These are phyloP conservation scores for Natrix natrix DNA, from an alignment of 2,797 vertebrate species.

Conservation along the genomic window DNA sequence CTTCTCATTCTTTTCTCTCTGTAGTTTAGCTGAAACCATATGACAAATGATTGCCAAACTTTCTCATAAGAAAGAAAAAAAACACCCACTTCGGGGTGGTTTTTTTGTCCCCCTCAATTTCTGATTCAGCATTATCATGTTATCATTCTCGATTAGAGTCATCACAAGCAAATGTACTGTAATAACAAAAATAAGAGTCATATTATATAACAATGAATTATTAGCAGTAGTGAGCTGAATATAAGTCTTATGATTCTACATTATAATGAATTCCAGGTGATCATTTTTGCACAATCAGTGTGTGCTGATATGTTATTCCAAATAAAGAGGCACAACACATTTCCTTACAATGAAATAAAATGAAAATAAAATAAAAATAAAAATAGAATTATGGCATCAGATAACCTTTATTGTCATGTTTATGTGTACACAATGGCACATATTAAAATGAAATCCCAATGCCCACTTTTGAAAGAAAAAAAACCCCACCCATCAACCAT, in stretches of 20 bases:
- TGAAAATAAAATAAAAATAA: background rate
- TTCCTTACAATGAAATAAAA: background rate
- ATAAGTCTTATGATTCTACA: background rate
- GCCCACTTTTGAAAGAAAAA: background rate
- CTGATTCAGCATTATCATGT: background rate
- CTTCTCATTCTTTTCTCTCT: background rate
- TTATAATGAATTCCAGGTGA: background rate
- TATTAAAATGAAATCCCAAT: background rate
- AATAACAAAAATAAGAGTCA: constrained; percentile 13
- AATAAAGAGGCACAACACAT: background rate
- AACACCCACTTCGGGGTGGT: background rate
- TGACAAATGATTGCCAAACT: background rate
- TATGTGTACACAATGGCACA: background rate
- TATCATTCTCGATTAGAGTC: background rate
- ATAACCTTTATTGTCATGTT: background rate
- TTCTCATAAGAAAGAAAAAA: background rate
- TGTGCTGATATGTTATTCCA: background rate
- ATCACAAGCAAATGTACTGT: background rate
- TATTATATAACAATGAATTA: background rate
- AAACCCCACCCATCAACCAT: background rate
- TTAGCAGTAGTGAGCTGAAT: background rate
- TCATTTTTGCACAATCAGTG: background rate
- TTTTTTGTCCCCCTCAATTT: background rate
- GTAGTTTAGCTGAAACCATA: background rate
- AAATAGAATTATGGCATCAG: background rate